Base-by-base conservation (phyloP, 2,113 vertebrate species). In the Trichomycterus rosablanca region DNA sequence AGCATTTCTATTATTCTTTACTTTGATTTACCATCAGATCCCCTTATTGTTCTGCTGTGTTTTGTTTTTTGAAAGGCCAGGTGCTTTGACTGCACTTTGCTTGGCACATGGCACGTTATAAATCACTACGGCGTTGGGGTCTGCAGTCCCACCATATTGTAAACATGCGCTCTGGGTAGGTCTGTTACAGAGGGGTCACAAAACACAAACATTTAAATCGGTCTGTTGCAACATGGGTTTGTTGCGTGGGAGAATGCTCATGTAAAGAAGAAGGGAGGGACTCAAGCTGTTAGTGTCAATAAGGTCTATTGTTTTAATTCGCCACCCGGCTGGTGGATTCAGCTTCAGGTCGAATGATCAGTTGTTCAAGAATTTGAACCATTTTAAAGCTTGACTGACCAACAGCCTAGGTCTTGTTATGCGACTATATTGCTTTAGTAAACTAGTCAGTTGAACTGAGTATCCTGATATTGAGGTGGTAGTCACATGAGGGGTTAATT, bases 141-240 rank as follows among this genome's bases (percentile, higher is more conserved):
- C 52, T 56, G 43, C 42, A 65, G 48, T 65, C 52, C 32, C 44
- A 15, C 19, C 19, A 45, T 63, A 62, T 62, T 52, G 51, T 71
- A 62, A 62, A 67, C 52, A 55, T 46, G 22, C 57, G 14, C 28
- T 66, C 57, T 57, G 55, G 53, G 48, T 49, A 39, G 56, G 53
- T 66, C 63, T 61, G 52, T 46, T 23, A 42, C 42, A 55, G 14
- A 40, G n/a, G 56, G 32, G 26, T 23, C 40, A 23, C 34, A 26
- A 71, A 72, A 54, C 54, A 68, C 64, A 61, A 64, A 69, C 55
- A 28, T 59, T 66, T 59, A 55, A 67, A 67, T 62, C 54, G 65
- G 50, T 66, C 42, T 68, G 55, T 73, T 70, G 58, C 69, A 63
- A 70, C 60, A 48, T 28, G 40, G 40, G 19, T 61, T 55, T 37